Percentiles rank a stretch among this genome's conserved stretches.
These are phyloP conservation scores for Macrophya annulata DNA, from an alignment of 2,888 invertebrate genomes.

Conservation along the genomic window DNA sequence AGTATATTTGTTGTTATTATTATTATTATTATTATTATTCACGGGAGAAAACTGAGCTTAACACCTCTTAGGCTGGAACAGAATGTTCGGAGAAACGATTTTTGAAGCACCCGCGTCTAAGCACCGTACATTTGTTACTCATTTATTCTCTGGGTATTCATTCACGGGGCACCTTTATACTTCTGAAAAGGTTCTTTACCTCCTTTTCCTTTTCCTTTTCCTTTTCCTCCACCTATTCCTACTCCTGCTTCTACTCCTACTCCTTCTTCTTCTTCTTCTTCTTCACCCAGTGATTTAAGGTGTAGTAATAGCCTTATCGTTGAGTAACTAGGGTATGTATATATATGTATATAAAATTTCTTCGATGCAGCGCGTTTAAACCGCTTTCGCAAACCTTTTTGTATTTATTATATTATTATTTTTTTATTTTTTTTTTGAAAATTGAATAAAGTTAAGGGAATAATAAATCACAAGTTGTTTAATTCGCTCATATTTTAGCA, in stretches of 20 bases:
- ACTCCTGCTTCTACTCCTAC: not conserved
- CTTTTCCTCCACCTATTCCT: not conserved
- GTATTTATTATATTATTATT: no score
- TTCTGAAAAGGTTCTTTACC: not conserved
- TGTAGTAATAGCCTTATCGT: conserved; percentile 16
- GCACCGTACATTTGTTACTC: conserved; percentile 11
- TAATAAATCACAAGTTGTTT: conserved; percentile 7
- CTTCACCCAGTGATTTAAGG: not conserved
- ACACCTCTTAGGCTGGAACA: not conserved
- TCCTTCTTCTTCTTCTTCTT: not conserved
- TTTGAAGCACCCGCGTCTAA: not conserved
- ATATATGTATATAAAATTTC: not conserved
- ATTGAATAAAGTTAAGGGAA: not conserved
- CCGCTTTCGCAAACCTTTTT: not conserved
- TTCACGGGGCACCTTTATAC: not conserved
- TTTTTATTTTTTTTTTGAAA: not conserved
- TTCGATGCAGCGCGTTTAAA: not conserved
- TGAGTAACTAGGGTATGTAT: not conserved
- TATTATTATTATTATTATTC: not conserved
- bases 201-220: not conserved
- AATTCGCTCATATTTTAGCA: not conserved
- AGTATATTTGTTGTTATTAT: not conserved
- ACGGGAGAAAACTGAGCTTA: not conserved
- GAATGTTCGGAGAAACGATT: conserved; percentile 15
- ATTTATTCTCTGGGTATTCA: not conserved